Evolutionary conservation across 2,888 invertebrate genomes (phyloP), one percentile per base, ranked within the genome.

Genomic region (Acleris literana): DNA sequence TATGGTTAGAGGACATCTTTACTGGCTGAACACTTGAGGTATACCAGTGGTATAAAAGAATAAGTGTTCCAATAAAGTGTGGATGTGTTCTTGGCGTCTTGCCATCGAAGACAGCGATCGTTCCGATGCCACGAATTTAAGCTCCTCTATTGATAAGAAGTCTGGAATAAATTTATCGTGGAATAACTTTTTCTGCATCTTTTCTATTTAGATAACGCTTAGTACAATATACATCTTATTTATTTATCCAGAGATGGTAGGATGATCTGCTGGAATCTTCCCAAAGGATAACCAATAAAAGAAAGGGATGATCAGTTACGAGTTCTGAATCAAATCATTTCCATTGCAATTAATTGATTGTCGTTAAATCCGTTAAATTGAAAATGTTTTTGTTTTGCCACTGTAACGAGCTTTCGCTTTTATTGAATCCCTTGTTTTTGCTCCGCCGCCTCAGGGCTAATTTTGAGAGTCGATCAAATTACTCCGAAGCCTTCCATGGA

Each of bases 381-480:
- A 48, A 66, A 66, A 57, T 66, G 62, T 62, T 62, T 74, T 75
- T 76, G 69, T 74, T 69, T 71, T 72, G 69, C 62, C 69, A 62
- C 65, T 69, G 68, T 63, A 69, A 73, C 72, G 70, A 65, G 74
- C 73, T 70, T 73, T 75, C 76, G 75, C 77, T 80, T 80, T 80
- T 73, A 81, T 78, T 70, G 77, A 75, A 74, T 77, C 79, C 81
- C 73, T 79, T 83, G 82, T 81, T 77, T 33, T 73, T 77, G 76
- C 72, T 74, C 71, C 76, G 81, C 78, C 76, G 75, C 78, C 79
- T 76, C 62, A 68, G 76, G 82, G 79, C 76, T 79, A 81, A 82
- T 86, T 84, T 79, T 77, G 77, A 81, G 76, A 78, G 77, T 74
- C 78, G 81, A 83, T 85, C 81, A 76, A 82, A 84, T 85, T 87